These are phyloP conservation scores for Teinopalpus imperialis DNA, from an alignment of 2,888 invertebrate genomes.

Conservation along the genomic window DNA sequence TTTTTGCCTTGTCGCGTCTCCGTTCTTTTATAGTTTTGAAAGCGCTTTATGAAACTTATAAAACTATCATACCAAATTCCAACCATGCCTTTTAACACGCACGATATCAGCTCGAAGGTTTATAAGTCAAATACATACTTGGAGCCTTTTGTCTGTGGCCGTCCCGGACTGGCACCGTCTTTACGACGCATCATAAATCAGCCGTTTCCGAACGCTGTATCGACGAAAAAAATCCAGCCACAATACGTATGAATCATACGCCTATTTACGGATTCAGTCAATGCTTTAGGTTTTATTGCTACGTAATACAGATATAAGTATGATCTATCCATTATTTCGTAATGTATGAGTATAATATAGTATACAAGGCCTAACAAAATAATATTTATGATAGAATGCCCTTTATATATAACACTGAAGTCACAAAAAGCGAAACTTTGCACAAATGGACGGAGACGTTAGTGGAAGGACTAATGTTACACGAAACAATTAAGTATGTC, in stretches of 20 bases:
- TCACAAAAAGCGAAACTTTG: no score
- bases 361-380: not conserved
- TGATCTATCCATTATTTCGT: constrained; percentile 1
- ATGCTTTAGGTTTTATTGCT: constrained; percentile 21
- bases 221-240: constrained; percentile 12
- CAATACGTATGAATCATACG: constrained; percentile 21
- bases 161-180: constrained; percentile 22
- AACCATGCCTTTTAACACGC: constrained; percentile 4
- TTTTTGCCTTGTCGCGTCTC: no score
- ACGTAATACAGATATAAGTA: constrained; percentile 6
- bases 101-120: not conserved
- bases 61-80: constrained; percentile 8
- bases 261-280: constrained; percentile 12
- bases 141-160: constrained; percentile 15
- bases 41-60: no score
- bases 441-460: no score
- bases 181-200: constrained; percentile 25
- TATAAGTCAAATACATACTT: constrained; percentile 10
- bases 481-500: no score
- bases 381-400: not conserved
- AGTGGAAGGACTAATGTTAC: no score
- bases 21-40: no score
- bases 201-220: constrained; percentile 24
- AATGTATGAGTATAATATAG: not conserved
- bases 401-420: no score